Evolutionary conservation across 2,797 vertebrate genomes (phyloP).

Genomic region (Danionella dracula): DNA sequence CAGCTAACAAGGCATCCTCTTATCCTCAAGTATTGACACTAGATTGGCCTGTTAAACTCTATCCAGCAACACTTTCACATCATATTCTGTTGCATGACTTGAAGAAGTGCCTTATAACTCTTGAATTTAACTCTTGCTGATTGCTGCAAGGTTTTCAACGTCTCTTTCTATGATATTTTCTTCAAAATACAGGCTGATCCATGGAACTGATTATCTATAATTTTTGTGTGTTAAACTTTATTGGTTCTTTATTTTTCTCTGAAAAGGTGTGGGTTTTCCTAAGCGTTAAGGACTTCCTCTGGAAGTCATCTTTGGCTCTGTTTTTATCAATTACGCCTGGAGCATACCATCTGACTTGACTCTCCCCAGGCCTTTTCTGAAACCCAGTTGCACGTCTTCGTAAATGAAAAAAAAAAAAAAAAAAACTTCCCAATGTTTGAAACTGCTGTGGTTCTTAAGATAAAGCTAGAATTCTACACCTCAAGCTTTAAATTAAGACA

Average conservation of each 20-base stretch:
- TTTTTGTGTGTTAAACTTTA: constrained; percentile 4
- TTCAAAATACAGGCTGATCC: neutral
- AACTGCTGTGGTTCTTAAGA: constrained; percentile 33
- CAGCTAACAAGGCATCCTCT: neutral
- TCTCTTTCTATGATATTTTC: neutral
- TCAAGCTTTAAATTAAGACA: constrained; percentile 1
- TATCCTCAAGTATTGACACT: neutral
- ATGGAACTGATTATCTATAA: constrained; percentile 1
- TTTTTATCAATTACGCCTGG: constrained; percentile 71
- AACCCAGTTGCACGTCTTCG: constrained; percentile 66
- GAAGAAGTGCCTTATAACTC: neutral
- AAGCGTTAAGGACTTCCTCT: constrained; percentile 33
- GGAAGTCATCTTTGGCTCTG: constrained; percentile 61
- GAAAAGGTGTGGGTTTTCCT: constrained; percentile 19
- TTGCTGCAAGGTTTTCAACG: neutral
- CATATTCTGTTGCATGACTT: neutral
- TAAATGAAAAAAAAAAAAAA: constrained; percentile 75
- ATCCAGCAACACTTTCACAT: constrained; percentile 4
- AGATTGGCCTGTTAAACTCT: neutral
- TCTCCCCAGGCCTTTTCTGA: constrained; percentile 62
- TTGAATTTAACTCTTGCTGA: neutral
- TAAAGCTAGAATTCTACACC: neutral
- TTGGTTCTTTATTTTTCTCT: constrained; percentile 19
- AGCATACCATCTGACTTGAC: constrained; percentile 68
- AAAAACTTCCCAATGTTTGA: constrained; percentile 72